These are phyloP conservation scores for Eupithecia dodoneata DNA, from an alignment of 2,888 invertebrate species.

Conservation along the genomic window DNA sequence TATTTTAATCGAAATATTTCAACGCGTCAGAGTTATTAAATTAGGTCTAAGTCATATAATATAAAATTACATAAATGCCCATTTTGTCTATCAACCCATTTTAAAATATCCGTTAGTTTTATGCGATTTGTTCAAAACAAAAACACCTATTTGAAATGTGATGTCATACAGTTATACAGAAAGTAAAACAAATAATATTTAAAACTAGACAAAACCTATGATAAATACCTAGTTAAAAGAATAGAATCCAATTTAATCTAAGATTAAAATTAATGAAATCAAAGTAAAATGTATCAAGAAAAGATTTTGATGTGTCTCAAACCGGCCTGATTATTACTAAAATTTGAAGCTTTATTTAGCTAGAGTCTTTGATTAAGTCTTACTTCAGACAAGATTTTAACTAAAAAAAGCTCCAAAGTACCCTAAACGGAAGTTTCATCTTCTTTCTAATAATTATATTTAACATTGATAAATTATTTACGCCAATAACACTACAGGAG, in stretches of 20 bases:
- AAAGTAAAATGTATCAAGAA: neutral
- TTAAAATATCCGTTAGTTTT: neutral
- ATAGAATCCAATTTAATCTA: neutral
- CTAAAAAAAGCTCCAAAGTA: constrained; percentile 3
- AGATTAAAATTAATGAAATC: neutral
- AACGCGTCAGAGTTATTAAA: neutral
- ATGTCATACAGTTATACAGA: neutral
- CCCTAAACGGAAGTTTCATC: neutral
- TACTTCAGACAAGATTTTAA: neutral
- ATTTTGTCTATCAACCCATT: neutral
- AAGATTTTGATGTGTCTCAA: neutral
- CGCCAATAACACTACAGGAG: constrained; percentile 18
- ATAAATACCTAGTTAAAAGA: neutral
- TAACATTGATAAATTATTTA: constrained; percentile 18
- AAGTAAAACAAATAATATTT: neutral
- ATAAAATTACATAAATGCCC: constrained; percentile 4
- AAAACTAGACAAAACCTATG: neutral
- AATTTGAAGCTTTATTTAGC: neutral
- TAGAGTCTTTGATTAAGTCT: neutral
- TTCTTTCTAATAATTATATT: neutral
- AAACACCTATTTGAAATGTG: neutral
- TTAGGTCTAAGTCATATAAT: neutral
- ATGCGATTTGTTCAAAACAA: constrained; percentile 3
- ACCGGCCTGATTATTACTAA: neutral
- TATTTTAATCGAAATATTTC: neutral